Evolutionary conservation across 2,888 invertebrate species (phyloP), one percentile per base, ranked within the genome.

Genomic region (Tricholauxania praeusta): DNA sequence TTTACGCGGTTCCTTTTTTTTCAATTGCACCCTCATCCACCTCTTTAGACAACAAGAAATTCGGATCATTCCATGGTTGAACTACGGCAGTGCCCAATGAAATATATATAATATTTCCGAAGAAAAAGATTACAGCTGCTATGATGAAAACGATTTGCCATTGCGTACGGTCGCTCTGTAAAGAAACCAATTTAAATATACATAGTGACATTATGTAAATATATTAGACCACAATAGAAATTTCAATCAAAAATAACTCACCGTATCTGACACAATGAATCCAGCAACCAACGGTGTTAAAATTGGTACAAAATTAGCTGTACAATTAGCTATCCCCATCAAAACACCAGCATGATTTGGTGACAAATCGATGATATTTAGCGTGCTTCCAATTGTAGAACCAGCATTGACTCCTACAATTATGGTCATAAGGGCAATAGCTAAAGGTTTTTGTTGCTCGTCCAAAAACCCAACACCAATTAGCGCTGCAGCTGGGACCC

Each of bases 131-230:
- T 15, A 88, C 89, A 0, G 93, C 90, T 0, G 94, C 83, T 28
- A 80, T 88, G 81, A 92, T 91, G 85, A 94, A 95, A 17, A 94
- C 92, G 72, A 90, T 90, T 74, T 91, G 89, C 95, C 95, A 95
- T 80, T 93, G 91, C 1, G 82, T 77, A 0, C 90, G 89, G 77
- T 92, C 88, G 0, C 22, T 12, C 84, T 85, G 65, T 0, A 74
- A 72, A 52, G 53, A 51, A 48, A 62, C 48, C n/a, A 49, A 19
- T 19, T 0, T 12, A 32, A 57, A 7, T n/a, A 12, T 12, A 28
- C 5, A 64, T 7, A 49, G 2, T 10, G 5, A 49, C 15, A 55
- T 15, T n/a, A 4, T 8, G 15, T 4, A 64, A 3, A 48, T 1
- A n/a, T n/a, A n/a, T n/a, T 10, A 3, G 12, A 32, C 19, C n/a